Evolutionary conservation across 2,888 invertebrate genomes (phyloP), one percentile per base, ranked within the genome.

Genomic region (Selenia dentaria): DNA sequence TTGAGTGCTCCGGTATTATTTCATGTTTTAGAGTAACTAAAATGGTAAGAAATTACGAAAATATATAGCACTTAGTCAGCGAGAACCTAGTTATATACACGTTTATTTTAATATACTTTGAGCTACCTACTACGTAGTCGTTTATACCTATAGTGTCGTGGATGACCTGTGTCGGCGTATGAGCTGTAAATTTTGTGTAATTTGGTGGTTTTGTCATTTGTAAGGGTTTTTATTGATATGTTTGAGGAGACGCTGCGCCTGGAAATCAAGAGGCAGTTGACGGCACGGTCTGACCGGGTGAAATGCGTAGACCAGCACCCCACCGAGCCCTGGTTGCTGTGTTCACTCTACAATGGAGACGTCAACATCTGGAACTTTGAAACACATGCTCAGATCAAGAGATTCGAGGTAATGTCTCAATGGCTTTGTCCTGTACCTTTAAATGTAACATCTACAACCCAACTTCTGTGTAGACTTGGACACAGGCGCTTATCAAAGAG

Each of bases 301-400:
- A 99, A 99, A 91, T 97, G 97, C 81, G 98, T 98, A 6, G 99
- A 99, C 84, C 93, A 99, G 61, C 99, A 99, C 84, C 99, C 99
- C 0, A 93, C 96, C 26, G 99, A 99, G 80, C 98, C 99, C 59
- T 99, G 99, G 99, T 97, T 99, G 94, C 92, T 99, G 38, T 99
- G 98, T 67, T 97, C 98, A 25, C 92, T 99, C 20, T 99, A 99
- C 92, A 99, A 98, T 90, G 99, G 99, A 64, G 97, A 99, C 90
- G 98, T 99, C 66, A 99, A 99, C 92, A 97, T 99, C 73, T 99
- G 99, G 99, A 99, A 99, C 82, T 96, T 97, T 89, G 99, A 99
- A 79, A 97, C 96, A 51, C 99, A 99, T 83, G 94, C 95, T 67
- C 92, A 97, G 62, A 96, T 97, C 60, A 90, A 90, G 62, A 95